Base-by-base conservation (phyloP, 1,140 invertebrate genomes). In the Pemphigus obesinymphae region DNA sequence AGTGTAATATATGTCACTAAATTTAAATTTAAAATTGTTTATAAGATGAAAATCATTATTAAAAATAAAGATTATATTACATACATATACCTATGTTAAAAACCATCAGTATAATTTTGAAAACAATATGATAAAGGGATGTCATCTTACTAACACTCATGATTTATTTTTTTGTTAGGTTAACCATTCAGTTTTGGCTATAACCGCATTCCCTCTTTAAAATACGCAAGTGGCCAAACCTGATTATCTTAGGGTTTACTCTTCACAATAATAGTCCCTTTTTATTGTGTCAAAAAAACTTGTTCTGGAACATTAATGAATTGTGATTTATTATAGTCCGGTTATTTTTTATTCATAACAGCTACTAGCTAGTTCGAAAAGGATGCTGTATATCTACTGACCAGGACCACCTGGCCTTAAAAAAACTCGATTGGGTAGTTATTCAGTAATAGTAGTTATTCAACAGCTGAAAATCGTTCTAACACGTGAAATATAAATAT, bases 201-300 rank as follows among this genome's bases (percentile, higher is more conserved):
- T 40, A 20, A 1, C 1, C 0, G 34, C 40, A 26, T 43, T 43
- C 68, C 68, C 68, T 70, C 40, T 70, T 45, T 45, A 2, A 73
- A 48, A 73, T 31, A 26, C 73, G 40, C 76, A 31, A 80, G 76
- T 45, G 76, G 55, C 76, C 76, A 80, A 80, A 80, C 76, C 76
- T 80, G 76, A 80, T 80, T 80, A 80, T 80, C 76, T 80, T 29
- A 48, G 20, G 26, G 55, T 63, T 70, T 80, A 61, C 55, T 40
- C 31, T 58, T 55, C 73, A 26, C 73, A 31, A 40, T n/a, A n/a
- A n/a, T 63, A 17, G 75, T 78, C 75, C 55, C 15, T 78, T 78
- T 37, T 78, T 78, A n/a, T 61, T 80, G 55, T 63, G 55, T 78
- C 8, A n/a, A 80, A 58, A n/a, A 80, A 80, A 80, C 76, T 37